Conservation (phyloP, 2,888 invertebrate species). For the Boloria selene region DNA sequence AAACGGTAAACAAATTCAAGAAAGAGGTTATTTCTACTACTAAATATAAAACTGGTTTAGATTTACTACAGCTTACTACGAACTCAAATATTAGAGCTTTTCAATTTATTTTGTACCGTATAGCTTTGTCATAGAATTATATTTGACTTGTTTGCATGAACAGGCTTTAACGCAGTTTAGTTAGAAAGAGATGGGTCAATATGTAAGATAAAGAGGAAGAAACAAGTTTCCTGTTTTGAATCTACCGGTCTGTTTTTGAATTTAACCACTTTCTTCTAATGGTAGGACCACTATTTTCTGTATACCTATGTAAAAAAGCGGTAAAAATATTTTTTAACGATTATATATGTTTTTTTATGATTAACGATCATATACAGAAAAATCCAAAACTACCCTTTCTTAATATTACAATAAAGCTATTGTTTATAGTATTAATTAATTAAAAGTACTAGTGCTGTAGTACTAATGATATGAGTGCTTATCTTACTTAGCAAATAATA, state of each 20-base stretch:
- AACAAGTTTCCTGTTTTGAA: constrained; percentile 33
- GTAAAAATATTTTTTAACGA: no score
- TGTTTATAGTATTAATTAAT: no score
- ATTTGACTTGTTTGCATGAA: neutral
- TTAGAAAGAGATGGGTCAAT: constrained; percentile 21
- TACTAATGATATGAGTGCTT: no score
- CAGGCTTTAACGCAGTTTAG: constrained; percentile 25
- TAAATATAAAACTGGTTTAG: constrained; percentile 69
- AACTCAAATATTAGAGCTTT: constrained; percentile 28
- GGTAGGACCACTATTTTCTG: neutral
- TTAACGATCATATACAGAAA: no score
- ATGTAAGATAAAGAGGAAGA: constrained; percentile 23
- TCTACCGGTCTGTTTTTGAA: constrained; percentile 35
- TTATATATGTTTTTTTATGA: no score
- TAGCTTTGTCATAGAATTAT: neutral
- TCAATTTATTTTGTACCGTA: constrained; percentile 20
- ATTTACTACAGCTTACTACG: constrained; percentile 76
- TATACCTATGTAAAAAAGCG: no score
- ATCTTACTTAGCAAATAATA: no score
- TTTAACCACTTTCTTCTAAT: constrained; percentile 21
- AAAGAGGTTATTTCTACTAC: constrained; percentile 62
- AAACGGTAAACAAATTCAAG: constrained; percentile 70
- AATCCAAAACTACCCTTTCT: no score
- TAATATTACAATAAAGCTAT: no score
- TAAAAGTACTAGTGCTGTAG: no score